phyloP scores from a whole-genome alignment of 1,140 invertebrate genomes.

The Nilaparvata lugens region DNA sequence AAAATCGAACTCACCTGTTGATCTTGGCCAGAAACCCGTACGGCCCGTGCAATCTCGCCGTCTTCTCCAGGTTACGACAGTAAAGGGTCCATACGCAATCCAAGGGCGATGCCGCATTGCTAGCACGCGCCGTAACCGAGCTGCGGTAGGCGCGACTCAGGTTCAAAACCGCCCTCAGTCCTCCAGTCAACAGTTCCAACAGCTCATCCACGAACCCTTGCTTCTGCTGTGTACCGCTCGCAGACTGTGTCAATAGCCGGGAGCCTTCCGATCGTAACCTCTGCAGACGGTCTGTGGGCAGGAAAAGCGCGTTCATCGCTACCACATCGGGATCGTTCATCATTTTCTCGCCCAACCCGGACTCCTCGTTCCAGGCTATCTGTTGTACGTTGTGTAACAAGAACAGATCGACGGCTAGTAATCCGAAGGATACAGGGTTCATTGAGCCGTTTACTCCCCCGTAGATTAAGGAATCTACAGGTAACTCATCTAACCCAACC shows the following conservation, averaged over 20 bases:
- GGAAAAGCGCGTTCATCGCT: slow-evolving; percentile 44
- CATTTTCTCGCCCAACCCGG: slow-evolving; percentile 36
- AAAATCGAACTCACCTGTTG: slow-evolving; percentile 45
- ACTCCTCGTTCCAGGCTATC: slow-evolving; percentile 43
- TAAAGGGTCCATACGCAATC: slow-evolving; percentile 53
- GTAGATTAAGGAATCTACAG: slow-evolving; percentile 33
- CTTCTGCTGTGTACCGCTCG: not conserved
- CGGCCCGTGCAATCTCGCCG: slow-evolving; percentile 41
- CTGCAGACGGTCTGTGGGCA: slow-evolving; percentile 39
- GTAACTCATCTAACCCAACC: slow-evolving; percentile 22
- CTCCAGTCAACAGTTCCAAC: slow-evolving; percentile 43
- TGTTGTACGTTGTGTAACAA: slow-evolving; percentile 48
- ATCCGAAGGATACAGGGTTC: slow-evolving; percentile 44
- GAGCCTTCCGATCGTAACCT: slow-evolving; percentile 22
- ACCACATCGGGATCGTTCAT: slow-evolving; percentile 43
- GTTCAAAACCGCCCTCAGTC: slow-evolving; percentile 44
- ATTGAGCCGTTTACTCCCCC: slow-evolving; percentile 25
- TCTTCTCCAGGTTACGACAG: slow-evolving; percentile 47
- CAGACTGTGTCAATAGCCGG: slow-evolving; percentile 5
- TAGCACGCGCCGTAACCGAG: slow-evolving; percentile 26
- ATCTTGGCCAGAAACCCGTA: slow-evolving; percentile 50
- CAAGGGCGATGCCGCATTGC: slow-evolving; percentile 29
- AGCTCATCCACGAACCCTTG: slow-evolving; percentile 38
- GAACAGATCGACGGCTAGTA: slow-evolving; percentile 47
- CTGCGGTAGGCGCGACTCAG: slow-evolving; percentile 45